Conservation (phyloP, 2,888 invertebrate genomes). For the Ennomos quercinarius region DNA sequence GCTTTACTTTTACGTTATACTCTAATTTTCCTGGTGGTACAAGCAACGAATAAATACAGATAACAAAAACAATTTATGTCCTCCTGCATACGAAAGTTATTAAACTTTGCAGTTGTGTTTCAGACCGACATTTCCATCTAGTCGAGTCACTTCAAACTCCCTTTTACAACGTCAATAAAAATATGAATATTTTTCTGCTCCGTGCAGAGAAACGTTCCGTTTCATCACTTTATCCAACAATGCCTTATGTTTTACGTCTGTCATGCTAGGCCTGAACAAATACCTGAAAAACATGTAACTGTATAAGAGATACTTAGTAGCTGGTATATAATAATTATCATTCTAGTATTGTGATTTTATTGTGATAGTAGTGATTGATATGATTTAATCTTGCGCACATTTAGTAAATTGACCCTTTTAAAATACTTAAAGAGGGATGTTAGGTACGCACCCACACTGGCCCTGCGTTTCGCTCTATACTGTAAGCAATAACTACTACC, state of each 20-base stretch:
- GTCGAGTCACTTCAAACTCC: neutral
- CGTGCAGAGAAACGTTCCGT: slow-evolving; percentile 27
- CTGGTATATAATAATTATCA: no score
- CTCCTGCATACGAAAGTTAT: slow-evolving; percentile 33
- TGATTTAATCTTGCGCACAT: no score
- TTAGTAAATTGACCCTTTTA: no score
- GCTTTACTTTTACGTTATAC: neutral
- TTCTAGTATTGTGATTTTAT: no score
- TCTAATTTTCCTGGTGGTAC: neutral
- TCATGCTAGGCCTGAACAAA: neutral
- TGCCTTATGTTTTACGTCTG: slow-evolving; percentile 41
- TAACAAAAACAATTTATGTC: slow-evolving; percentile 9
- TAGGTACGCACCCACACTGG: no score
- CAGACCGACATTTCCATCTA: slow-evolving; percentile 28
- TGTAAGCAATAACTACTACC: no score
- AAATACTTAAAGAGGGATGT: no score
- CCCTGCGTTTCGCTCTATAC: no score
- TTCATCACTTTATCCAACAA: slow-evolving; percentile 65
- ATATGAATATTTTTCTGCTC: slow-evolving; percentile 17
- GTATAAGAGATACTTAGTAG: no score
- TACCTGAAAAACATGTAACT: no score
- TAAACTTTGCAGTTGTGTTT: slow-evolving; percentile 33
- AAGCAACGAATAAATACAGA: slow-evolving; percentile 5
- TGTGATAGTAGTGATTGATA: no score
- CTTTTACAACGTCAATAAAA: slow-evolving; percentile 26